These are phyloP conservation scores for Clunio marinus DNA, from an alignment of 2,888 invertebrate genomes.

Conservation along the genomic window DNA sequence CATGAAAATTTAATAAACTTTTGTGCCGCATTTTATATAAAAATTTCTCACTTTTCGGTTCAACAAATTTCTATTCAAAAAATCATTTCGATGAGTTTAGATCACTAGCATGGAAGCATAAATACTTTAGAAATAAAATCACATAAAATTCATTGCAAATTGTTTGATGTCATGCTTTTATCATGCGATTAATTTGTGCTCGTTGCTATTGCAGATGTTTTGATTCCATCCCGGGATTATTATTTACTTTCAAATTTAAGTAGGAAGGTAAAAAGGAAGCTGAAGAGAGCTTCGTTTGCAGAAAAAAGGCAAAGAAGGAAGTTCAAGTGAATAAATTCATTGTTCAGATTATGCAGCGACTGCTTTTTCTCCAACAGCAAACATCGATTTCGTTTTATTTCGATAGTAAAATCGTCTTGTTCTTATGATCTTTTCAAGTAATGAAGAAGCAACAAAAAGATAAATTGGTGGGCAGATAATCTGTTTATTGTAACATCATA, in stretches of 20 bases:
- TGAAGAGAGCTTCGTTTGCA: neutral
- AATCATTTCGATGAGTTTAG: neutral
- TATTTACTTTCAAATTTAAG: neutral
- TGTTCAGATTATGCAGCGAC: too few relatives aligned
- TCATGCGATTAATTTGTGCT: conserved; percentile 8
- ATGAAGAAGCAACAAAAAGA: neutral
- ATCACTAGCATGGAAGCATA: too few relatives aligned
- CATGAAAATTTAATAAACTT: conserved; percentile 11
- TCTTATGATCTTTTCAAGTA: neutral
- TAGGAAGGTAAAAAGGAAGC: neutral
- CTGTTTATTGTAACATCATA: conserved; percentile 32
- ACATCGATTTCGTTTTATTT: neutral
- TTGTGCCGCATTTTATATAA: neutral
- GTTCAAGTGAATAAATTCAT: conserved; percentile 17
- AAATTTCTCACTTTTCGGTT: neutral
- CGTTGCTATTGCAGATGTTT: neutral
- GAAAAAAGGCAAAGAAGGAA: conserved; percentile 14
- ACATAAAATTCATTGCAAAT: neutral
- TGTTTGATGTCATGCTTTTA: neutral
- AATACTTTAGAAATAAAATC: neutral
- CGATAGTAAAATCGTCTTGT: neutral
- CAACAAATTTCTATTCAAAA: neutral
- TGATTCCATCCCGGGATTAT: conserved; percentile 6
- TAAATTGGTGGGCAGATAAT: conserved; percentile 39
- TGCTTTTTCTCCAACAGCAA: neutral